These are phyloP conservation scores for Cactoblastis cactorum DNA, from an alignment of 2,888 invertebrate species.

Conservation along the genomic window DNA sequence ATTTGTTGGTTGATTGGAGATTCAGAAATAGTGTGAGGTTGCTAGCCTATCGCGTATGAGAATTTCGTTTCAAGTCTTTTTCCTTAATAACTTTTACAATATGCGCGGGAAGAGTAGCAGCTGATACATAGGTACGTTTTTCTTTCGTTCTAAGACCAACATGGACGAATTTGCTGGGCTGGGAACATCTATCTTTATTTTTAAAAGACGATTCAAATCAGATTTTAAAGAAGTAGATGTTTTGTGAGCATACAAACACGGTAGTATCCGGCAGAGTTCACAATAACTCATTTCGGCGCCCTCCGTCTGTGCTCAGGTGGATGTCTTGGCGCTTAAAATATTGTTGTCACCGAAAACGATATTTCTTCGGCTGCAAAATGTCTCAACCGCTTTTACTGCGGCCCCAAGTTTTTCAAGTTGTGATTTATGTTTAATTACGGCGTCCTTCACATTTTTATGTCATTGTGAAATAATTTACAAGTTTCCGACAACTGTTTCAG, in stretches of 20 bases:
- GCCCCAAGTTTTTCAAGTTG: slow-evolving; percentile 52
- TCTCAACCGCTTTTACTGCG: slow-evolving; percentile 50
- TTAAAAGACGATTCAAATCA: too few relatives aligned
- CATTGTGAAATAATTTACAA: slow-evolving; percentile 50
- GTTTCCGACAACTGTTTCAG: slow-evolving; percentile 34
- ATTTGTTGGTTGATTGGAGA: too few relatives aligned
- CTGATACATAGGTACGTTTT: too few relatives aligned
- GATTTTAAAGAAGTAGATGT: not conserved
- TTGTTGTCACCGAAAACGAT: slow-evolving; percentile 65
- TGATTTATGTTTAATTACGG: slow-evolving; percentile 73
- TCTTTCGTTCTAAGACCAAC: too few relatives aligned
- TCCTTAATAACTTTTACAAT: too few relatives aligned
- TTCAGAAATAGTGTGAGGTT: too few relatives aligned
- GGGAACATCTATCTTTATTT: too few relatives aligned
- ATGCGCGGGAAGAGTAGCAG: too few relatives aligned
- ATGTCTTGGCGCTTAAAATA: slow-evolving; percentile 58
- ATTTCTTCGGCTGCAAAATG: slow-evolving; percentile 62
- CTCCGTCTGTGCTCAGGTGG: slow-evolving; percentile 59
- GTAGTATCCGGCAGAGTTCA: slow-evolving; percentile 21
- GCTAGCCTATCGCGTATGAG: too few relatives aligned
- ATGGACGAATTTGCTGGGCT: too few relatives aligned
- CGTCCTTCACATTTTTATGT: slow-evolving; percentile 56
- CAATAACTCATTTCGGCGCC: slow-evolving; percentile 58
- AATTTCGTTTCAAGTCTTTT: too few relatives aligned
- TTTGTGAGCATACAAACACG: slow-evolving; percentile 10